These are phyloP conservation scores for Condylostylus longicornis DNA, from an alignment of 1,140 invertebrate genomes.

Conservation along the genomic window DNA sequence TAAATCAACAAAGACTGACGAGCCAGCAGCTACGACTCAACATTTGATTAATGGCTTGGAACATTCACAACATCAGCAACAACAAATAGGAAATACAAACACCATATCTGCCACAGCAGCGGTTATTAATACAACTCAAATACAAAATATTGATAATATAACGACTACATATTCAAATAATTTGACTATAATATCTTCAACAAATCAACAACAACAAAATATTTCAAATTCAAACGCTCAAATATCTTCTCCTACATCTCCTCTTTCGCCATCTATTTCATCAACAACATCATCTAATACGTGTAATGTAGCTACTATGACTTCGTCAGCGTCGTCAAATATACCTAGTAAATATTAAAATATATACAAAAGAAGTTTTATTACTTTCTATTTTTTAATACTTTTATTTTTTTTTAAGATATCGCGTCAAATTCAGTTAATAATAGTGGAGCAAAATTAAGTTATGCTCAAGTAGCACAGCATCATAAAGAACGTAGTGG, in stretches of 20 bases:
- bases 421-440: no score
- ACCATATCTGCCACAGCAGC: constrained; percentile 33
- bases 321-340: no score
- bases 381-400: no score
- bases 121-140: not conserved
- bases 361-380: no score
- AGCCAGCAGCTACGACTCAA: constrained; percentile 19
- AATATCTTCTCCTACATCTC: not conserved
- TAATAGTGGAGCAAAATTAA: constrained; percentile 32
- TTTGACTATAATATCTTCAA: not conserved
- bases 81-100: constrained; percentile 23
- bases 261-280: not conserved
- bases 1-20: constrained; percentile 30
- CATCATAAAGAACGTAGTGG: constrained; percentile 45
- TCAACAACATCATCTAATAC: constrained; percentile 6
- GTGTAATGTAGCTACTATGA: constrained; percentile 19
- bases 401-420: no score
- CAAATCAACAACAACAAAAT: constrained; percentile 2
- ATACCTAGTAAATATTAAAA: no score
- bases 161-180: not conserved
- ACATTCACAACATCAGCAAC: constrained; percentile 21
- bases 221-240: not conserved
- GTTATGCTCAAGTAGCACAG: constrained; percentile 72
- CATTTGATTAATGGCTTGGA: constrained; percentile 13
- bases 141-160: not conserved